Base-by-base conservation (phyloP, 2,888 invertebrate genomes). In the Hermaeophaga mercurialis region DNA sequence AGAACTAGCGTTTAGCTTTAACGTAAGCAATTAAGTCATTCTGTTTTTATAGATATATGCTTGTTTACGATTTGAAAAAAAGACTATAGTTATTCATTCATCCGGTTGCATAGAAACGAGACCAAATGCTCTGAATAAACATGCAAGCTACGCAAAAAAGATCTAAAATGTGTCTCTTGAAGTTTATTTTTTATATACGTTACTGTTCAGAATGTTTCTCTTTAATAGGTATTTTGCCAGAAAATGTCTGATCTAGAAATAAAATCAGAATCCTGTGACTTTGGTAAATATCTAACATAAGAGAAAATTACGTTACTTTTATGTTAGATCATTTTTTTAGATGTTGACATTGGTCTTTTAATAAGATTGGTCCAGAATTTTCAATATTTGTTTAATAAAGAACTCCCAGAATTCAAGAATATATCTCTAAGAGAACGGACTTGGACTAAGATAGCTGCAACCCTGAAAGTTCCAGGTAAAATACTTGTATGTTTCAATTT, bases 281-380 rank as follows among this genome's bases (percentile, higher is more conserved):
- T 12, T 4, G 31, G 31, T 31, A 31, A 31, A 2, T 28, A 22
- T 22, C 22, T 28, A 28, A 28, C 28, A 1, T 12, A 11, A 12
- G n/a, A n/a, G 2, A 8, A 12, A 12, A 12, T 31, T 11, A 11
- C 8, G 5, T 19, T 39, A 22, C 18, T 31, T 43, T 14, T 24
- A 15, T 31, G 28, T 33, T 36, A 0, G 22, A n/a, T 41, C 18
- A 28, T 26, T 1, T n/a, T 55, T 59, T 47, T 50, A 59, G 58
- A 59, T 24, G 33, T 55, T 28, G 58, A 59, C 45, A 24, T 59
- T 15, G 55, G 55, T 8, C 28, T 59, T 8, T 36, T 59, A 14
- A 59, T 59, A 44, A 59, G 24, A 39, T 22, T 55, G 38, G 50
- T 59, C 9, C 50, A 55, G 36, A 44, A 52, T 43, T 59, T 55